These are phyloP conservation scores for Agonopterix alstromeriana DNA, from an alignment of 2,888 invertebrate species.

Conservation along the genomic window DNA sequence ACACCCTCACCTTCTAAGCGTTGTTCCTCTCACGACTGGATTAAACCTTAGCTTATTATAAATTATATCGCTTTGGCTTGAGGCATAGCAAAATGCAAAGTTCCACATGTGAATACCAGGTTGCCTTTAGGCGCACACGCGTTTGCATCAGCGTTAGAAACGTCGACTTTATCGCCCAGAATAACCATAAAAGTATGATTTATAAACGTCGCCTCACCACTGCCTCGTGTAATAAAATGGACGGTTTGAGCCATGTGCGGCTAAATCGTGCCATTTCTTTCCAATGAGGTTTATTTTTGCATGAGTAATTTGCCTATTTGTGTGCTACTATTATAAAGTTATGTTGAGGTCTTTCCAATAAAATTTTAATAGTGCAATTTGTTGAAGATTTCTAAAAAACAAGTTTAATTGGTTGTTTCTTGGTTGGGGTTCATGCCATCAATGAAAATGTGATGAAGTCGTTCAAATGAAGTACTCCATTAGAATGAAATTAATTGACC, in stretches of 20 bases:
- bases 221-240: slow-evolving; percentile 51
- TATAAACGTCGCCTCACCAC: slow-evolving; percentile 57
- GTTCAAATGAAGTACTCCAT: no score
- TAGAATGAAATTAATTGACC: not conserved
- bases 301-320: not conserved
- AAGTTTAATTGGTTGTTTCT: not conserved
- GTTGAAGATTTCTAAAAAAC: not conserved
- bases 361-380: no score
- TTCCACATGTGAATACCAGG: slow-evolving; percentile 17
- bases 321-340: not conserved
- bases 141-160: slow-evolving; percentile 26
- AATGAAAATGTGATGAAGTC: no score
- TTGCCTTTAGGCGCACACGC: slow-evolving; percentile 24
- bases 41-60: slow-evolving; percentile 5
- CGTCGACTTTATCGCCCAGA: slow-evolving; percentile 50
- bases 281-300: slow-evolving; percentile 21
- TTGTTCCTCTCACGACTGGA: slow-evolving; percentile 3
- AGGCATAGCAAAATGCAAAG: slow-evolving; percentile 22
- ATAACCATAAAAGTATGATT: slow-evolving; percentile 67
- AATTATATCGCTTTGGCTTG: slow-evolving; percentile 12
- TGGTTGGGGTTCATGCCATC: no score
- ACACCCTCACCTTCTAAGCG: slow-evolving; percentile 3
- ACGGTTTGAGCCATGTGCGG: slow-evolving; percentile 40
- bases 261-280: slow-evolving; percentile 39
- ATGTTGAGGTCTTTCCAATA: no score